These are phyloP conservation scores for Mareca strepera DNA, from an alignment of 2,797 vertebrate genomes.

Conservation along the genomic window DNA sequence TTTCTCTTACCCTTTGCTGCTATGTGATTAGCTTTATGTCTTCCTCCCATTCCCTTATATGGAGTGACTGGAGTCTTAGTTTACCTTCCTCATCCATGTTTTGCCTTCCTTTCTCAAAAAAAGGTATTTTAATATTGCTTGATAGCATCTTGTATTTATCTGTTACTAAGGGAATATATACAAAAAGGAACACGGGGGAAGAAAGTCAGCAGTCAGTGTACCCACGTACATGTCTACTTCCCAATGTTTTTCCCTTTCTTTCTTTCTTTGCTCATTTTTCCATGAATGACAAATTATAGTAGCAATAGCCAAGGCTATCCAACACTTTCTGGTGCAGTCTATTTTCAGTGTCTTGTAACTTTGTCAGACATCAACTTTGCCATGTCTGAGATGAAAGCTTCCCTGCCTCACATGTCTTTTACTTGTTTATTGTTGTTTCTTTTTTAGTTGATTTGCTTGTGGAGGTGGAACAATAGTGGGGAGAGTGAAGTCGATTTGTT, in stretches of 20 bases:
- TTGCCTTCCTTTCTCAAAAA: constrained; percentile 27
- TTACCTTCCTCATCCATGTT: constrained; percentile 31
- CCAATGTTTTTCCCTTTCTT: neutral
- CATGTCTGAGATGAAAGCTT: neutral
- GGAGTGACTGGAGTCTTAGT: neutral
- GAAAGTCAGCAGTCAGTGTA: neutral
- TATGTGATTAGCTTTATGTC: neutral
- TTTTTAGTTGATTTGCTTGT: neutral
- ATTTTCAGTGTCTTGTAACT: neutral
- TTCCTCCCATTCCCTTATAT: neutral
- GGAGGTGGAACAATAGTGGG: neutral
- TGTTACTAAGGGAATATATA: constrained; percentile 3
- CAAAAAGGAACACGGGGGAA: neutral
- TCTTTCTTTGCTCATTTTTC: neutral
- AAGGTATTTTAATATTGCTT: constrained; percentile 11
- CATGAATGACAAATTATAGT: neutral
- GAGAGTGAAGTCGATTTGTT: neutral
- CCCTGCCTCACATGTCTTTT: neutral
- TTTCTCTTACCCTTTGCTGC: neutral
- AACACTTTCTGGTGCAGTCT: neutral
- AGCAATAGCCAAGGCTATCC: neutral
- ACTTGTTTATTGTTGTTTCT: neutral
- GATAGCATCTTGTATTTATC: constrained; percentile 42
- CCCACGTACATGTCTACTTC: neutral
- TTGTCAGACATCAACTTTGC: neutral